phyloP scores from a whole-genome alignment of 92 coral and sea anemone species.

The Epizoanthus ramosus region DNA sequence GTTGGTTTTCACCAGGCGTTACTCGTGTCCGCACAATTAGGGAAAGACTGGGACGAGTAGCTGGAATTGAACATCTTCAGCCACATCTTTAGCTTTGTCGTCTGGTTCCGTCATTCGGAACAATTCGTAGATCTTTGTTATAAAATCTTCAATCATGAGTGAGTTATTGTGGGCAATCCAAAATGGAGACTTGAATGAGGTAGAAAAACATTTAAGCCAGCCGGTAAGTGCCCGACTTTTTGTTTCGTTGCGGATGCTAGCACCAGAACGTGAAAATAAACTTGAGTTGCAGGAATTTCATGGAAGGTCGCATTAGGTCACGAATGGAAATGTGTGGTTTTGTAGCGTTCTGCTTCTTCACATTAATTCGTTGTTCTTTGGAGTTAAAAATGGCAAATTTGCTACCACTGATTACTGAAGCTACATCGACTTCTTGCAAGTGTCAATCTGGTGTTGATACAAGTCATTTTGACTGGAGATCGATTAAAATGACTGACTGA shows the following conservation, averaged over 20 bases:
- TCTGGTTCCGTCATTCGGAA: neutral
- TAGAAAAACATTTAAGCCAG: constrained; percentile 11
- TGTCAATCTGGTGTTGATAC: neutral
- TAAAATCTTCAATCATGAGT: constrained; percentile 29
- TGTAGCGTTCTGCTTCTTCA: neutral
- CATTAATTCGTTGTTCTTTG: neutral
- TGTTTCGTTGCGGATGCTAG: neutral
- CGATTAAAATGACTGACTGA: neutral
- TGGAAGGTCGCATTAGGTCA: constrained; percentile 7
- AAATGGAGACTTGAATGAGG: constrained; percentile 25
- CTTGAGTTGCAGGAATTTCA: constrained; percentile 22
- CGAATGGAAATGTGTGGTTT: constrained; percentile 2
- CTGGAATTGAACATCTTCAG: too few relatives aligned
- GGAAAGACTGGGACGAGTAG: too few relatives aligned
- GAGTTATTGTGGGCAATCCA: constrained; percentile 26
- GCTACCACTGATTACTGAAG: neutral
- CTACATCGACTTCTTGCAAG: neutral
- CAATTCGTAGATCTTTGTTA: neutral
- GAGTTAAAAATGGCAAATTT: neutral
- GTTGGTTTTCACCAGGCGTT: too few relatives aligned
- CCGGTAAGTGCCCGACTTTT: constrained; percentile 17
- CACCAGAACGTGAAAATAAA: constrained; percentile 1
- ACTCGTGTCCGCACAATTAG: too few relatives aligned
- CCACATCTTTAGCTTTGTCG: too few relatives aligned
- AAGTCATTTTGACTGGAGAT: neutral